Evolutionary conservation across 2,888 invertebrate genomes (phyloP).

Genomic region (Crocallis elinguaria): DNA sequence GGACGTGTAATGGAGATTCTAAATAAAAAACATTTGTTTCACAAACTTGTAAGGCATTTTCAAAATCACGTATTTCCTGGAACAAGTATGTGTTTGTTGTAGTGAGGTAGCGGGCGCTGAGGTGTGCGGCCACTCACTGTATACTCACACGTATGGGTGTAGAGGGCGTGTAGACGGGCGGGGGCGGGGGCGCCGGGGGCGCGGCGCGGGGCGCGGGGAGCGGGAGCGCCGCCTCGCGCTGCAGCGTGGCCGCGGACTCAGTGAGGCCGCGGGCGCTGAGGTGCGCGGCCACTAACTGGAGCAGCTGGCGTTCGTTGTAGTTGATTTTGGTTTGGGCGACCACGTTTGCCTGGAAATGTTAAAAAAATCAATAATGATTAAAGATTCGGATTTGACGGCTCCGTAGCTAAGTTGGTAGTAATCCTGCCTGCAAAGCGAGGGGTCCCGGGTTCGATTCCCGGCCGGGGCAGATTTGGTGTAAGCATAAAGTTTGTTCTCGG

Average conservation of each 20-base stretch:
- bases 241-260: conserved; percentile 89
- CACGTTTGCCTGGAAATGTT: conserved; percentile 89
- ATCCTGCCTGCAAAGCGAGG: too few relatives aligned
- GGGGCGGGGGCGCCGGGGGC: conserved; percentile 78
- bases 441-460: too few relatives aligned
- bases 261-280: conserved; percentile 89
- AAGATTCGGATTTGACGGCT: too few relatives aligned
- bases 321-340: conserved; percentile 98
- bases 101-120: background rate
- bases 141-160: conserved; percentile 77
- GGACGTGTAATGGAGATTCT: too few relatives aligned
- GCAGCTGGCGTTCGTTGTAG: conserved; percentile 96
- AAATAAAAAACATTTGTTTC: too few relatives aligned
- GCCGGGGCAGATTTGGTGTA: too few relatives aligned
- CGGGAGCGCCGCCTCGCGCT: conserved; percentile 90
- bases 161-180: conserved; percentile 83
- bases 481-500: too few relatives aligned
- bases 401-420: too few relatives aligned
- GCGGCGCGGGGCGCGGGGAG: conserved; percentile 56
- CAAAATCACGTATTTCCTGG: too few relatives aligned
- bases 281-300: conserved; percentile 96
- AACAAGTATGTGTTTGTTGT: too few relatives aligned
- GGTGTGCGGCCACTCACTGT: background rate
- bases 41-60: too few relatives aligned
- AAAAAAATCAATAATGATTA: too few relatives aligned